These are phyloP conservation scores for Thymelicus sylvestris DNA, from an alignment of 2,888 invertebrate species.

Conservation along the genomic window DNA sequence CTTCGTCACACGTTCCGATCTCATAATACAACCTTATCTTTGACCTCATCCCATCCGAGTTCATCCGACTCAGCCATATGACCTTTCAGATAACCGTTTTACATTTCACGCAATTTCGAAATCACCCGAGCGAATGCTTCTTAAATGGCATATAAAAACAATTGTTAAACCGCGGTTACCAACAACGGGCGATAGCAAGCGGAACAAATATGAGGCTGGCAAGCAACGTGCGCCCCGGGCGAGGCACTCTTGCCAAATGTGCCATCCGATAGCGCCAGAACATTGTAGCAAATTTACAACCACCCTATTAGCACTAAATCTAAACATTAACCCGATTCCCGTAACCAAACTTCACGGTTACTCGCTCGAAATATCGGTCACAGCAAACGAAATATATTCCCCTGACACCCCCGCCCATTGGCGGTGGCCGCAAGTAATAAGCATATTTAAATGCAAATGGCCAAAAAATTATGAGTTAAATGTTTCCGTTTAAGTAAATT, in stretches of 20 bases:
- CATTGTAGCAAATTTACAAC: conserved; percentile 81
- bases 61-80: conserved; percentile 2
- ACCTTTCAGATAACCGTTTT: conserved; percentile 22
- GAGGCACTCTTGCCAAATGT: conserved; percentile 77
- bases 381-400: conserved; percentile 60
- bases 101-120: conserved; percentile 23
- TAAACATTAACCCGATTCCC: conserved; percentile 83
- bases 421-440: conserved; percentile 47
- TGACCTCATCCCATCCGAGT: conserved; percentile 23
- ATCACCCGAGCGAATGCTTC: conserved; percentile 38
- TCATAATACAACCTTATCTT: conserved; percentile 47
- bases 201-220: conserved; percentile 75
- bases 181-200: conserved; percentile 58
- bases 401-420: conserved; percentile 56
- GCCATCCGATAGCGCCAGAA: conserved; percentile 81
- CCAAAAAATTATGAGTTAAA: conserved; percentile 32
- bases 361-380: conserved; percentile 71
- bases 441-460: conserved; percentile 48
- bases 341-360: conserved; percentile 77
- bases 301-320: conserved; percentile 84
- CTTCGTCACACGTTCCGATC: conserved; percentile 59
- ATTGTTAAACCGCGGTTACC: conserved; percentile 68
- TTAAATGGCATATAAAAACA: conserved; percentile 63
- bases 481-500: conserved; percentile 35
- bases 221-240: conserved; percentile 63